Evolutionary conservation across 1,140 invertebrate genomes (phyloP).

Genomic region (Rhynchophorus ferrugineus): DNA sequence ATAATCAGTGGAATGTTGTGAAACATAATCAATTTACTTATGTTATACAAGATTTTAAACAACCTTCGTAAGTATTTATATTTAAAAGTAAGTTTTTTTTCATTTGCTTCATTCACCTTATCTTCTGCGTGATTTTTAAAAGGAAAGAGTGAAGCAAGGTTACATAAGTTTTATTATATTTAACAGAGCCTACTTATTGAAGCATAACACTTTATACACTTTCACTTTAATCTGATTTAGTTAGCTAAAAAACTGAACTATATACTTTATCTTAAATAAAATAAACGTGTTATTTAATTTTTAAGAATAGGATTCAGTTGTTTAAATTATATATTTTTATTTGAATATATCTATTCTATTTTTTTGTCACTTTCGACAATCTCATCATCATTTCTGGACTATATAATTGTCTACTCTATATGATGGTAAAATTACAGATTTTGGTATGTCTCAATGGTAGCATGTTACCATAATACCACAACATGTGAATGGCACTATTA

Average conservation of each 20-base stretch:
- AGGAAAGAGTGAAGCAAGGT: no score
- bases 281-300: neutral
- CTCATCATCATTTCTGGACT: no score
- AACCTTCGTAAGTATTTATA: constrained; percentile 65
- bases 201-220: no score
- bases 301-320: no score
- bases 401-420: no score
- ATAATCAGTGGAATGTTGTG: constrained; percentile 74
- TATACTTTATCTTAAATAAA: neutral
- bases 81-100: neutral
- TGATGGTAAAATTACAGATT: constrained; percentile 72
- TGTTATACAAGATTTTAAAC: constrained; percentile 76
- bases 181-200: no score
- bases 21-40: constrained; percentile 89
- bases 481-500: constrained; percentile 80
- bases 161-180: no score
- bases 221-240: no score
- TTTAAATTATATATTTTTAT: no score
- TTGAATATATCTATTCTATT: no score
- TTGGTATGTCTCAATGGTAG: constrained; percentile 92
- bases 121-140: no score
- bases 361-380: no score
- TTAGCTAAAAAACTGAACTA: neutral
- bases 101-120: constrained; percentile 1
- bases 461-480: constrained; percentile 74